Evolutionary conservation across 1,140 invertebrate genomes (phyloP).

Genomic region (Drosophila willistoni): DNA sequence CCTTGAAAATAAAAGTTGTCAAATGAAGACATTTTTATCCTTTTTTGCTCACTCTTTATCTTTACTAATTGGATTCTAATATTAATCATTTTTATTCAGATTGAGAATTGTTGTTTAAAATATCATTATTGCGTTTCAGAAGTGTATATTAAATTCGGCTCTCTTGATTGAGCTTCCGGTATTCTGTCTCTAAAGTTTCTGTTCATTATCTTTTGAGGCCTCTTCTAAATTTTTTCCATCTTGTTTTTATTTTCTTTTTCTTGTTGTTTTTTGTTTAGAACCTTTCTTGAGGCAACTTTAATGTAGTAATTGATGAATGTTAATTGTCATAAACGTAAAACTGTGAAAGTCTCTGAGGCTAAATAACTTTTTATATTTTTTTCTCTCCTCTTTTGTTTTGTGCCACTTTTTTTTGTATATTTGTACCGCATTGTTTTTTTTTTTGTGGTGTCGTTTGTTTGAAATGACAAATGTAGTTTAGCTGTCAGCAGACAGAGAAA

Average conservation of each 20-base stretch:
- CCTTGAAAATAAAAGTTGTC: too few species aligned
- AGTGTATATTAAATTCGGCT: too few species aligned
- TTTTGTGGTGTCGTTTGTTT: constrained; percentile 17
- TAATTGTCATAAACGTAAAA: constrained; percentile 31
- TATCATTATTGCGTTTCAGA: too few species aligned
- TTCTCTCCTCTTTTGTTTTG: constrained; percentile 28
- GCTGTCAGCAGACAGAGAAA: constrained; percentile 46
- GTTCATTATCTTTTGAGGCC: not conserved
- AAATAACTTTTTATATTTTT: constrained; percentile 16
- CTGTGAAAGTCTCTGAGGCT: constrained; percentile 36
- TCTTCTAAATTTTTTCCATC: not conserved
- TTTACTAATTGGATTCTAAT: too few species aligned
- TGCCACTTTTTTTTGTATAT: constrained; percentile 39
- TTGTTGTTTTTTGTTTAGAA: constrained; percentile 25
- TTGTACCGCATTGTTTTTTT: not conserved
- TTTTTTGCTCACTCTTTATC: too few species aligned
- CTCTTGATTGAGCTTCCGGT: not conserved
- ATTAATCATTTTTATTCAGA: too few species aligned
- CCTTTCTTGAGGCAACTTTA: constrained; percentile 22
- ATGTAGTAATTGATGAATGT: constrained; percentile 24
- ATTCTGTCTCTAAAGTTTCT: not conserved
- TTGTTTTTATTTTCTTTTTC: not conserved
- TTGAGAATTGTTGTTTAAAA: too few species aligned
- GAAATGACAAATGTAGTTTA: constrained; percentile 64
- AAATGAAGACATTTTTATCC: too few species aligned